Conservation (phyloP, 2,797 vertebrate species). For the Pipistrellus kuhlii region DNA sequence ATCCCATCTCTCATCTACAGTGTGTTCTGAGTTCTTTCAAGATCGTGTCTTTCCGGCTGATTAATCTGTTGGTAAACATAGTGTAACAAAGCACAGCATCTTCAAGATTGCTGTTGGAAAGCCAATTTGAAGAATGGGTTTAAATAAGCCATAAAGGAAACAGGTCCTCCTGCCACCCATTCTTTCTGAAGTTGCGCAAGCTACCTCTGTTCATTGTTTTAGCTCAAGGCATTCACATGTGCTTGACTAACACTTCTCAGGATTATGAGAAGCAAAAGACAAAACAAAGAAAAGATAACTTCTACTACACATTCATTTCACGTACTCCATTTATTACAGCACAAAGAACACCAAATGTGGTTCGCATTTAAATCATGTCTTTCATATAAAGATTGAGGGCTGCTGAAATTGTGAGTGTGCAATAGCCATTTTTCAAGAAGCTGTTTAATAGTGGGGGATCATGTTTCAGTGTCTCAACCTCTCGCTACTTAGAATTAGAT, state of each 20-base stretch:
- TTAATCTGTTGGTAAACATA: background rate
- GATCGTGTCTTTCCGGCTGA: background rate
- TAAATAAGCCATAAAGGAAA: background rate
- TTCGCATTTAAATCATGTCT: conserved; percentile 51
- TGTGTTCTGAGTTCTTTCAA: background rate
- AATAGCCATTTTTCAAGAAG: background rate
- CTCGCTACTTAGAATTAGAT: background rate
- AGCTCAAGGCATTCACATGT: background rate
- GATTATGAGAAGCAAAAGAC: conserved; percentile 14
- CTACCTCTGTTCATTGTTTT: background rate
- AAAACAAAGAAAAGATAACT: background rate
- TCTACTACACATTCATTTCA: conserved; percentile 26
- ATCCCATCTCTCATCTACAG: background rate
- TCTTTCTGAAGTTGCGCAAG: background rate
- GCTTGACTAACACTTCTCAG: background rate
- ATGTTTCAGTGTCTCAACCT: background rate
- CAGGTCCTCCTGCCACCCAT: background rate
- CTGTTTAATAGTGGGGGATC: conserved; percentile 46
- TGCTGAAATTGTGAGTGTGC: background rate
- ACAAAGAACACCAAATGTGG: background rate
- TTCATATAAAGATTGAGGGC: background rate
- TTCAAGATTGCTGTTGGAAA: background rate
- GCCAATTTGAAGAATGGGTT: background rate
- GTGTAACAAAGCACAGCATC: background rate
- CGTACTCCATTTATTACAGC: background rate